Conservation (phyloP, 2,888 invertebrate species). For the Sarcophaga variegata region DNA sequence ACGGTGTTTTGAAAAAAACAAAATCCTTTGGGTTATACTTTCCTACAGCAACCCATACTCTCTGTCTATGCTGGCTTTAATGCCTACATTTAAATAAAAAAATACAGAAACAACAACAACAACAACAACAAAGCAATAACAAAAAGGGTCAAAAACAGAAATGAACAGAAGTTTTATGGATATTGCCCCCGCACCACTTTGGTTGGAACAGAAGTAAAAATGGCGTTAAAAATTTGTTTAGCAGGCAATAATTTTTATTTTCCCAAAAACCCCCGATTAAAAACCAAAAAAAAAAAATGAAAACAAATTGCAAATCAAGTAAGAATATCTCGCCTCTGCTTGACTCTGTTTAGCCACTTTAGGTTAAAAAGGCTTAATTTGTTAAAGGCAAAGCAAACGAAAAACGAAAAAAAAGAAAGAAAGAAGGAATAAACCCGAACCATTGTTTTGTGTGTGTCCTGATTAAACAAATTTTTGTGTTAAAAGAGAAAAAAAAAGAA, state of each 20-base stretch:
- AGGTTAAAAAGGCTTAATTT: too few relatives aligned
- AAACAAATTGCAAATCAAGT: too few relatives aligned
- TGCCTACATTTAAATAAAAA: not conserved
- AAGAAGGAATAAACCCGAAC: too few relatives aligned
- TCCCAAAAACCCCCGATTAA: not conserved
- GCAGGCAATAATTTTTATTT: constrained; percentile 47
- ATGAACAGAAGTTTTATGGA: not conserved
- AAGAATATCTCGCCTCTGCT: too few relatives aligned
- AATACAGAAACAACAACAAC: not conserved
- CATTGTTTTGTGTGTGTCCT: too few relatives aligned
- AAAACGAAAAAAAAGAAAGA: too few relatives aligned
- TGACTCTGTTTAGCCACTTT: too few relatives aligned
- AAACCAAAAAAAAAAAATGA: not conserved
- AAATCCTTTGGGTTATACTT: not conserved
- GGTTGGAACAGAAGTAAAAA: not conserved
- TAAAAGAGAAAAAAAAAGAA: too few relatives aligned
- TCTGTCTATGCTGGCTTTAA: not conserved
- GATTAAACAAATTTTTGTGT: too few relatives aligned
- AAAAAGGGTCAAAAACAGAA: constrained; percentile 14
- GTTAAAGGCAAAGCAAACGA: too few relatives aligned
- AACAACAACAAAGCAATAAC: not conserved
- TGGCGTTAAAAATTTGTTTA: constrained; percentile 34
- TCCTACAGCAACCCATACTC: not conserved
- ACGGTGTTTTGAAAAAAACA: not conserved
- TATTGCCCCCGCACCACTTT: not conserved